phyloP scores from a whole-genome alignment of 2,888 invertebrate genomes.

The Drosophila rellima region DNA sequence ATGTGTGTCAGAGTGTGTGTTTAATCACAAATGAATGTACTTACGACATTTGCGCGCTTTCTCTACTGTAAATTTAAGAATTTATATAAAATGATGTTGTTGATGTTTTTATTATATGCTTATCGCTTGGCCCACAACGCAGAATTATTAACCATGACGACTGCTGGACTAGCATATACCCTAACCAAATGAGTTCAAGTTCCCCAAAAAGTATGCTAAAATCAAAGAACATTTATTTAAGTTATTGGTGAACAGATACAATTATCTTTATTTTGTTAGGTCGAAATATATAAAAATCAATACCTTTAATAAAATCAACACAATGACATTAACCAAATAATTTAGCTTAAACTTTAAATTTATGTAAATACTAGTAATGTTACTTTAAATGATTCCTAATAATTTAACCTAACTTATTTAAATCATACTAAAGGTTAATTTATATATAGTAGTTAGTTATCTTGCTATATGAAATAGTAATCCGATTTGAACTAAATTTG shows the following conservation, averaged over 20 bases:
- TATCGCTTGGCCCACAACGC: slow-evolving; percentile 53
- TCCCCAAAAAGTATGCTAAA: slow-evolving; percentile 25
- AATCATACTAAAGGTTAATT: too few relatives aligned
- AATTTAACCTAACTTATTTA: too few relatives aligned
- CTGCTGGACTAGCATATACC: slow-evolving; percentile 26
- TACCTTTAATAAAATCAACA: too few relatives aligned
- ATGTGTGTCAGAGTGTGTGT: slow-evolving; percentile 31
- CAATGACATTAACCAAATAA: too few relatives aligned
- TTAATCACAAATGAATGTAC: slow-evolving; percentile 47
- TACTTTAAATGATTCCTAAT: too few relatives aligned
- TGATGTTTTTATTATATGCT: slow-evolving; percentile 59
- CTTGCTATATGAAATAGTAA: too few relatives aligned
- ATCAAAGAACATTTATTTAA: background rate
- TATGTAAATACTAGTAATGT: too few relatives aligned
- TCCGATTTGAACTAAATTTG: too few relatives aligned
- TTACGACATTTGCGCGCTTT: slow-evolving; percentile 71
- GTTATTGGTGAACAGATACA: background rate
- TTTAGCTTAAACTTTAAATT: too few relatives aligned
- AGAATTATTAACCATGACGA: slow-evolving; percentile 38
- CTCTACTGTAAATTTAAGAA: slow-evolving; percentile 50
- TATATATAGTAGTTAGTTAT: too few relatives aligned
- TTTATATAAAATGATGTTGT: slow-evolving; percentile 47
- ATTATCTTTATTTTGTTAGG: too few relatives aligned
- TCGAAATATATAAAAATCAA: too few relatives aligned
- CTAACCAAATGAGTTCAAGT: background rate